Percentiles rank a stretch among this genome's conserved stretches.
Conservation (phyloP, 2,797 vertebrate species). For the Cossypha heuglini region DNA sequence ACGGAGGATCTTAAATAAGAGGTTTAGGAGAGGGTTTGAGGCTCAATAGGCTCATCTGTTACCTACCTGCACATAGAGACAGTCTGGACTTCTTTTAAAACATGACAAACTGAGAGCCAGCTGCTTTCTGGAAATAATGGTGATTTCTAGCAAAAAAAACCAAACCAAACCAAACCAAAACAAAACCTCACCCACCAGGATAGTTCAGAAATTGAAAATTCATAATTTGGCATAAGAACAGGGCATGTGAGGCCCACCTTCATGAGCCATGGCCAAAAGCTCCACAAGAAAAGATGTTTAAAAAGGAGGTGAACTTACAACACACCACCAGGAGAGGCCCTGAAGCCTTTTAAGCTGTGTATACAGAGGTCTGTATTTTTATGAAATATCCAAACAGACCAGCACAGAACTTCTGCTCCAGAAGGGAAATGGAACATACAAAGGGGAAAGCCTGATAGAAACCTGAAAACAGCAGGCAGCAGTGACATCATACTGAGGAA, state of each 20-base stretch:
- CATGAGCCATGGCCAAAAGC: not conserved
- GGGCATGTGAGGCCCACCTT: accelerated
- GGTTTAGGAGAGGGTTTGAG: not conserved
- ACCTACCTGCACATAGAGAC: accelerated
- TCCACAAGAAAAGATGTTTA: accelerated
- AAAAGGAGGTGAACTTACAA: not conserved
- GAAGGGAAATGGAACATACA: not conserved
- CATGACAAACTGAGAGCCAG: not conserved
- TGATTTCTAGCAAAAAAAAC: no score
- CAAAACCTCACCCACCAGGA: not conserved
- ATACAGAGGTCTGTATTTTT: not conserved
- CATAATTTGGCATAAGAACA: not conserved
- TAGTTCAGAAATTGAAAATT: not conserved
- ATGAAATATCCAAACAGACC: not conserved
- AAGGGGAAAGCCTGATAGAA: not conserved
- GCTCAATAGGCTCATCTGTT: not conserved
- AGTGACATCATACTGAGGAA: not conserved
- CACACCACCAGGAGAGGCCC: not conserved
- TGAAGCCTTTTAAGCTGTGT: not conserved
- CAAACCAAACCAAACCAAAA: not conserved
- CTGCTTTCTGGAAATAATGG: not conserved
- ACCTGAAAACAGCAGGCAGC: not conserved
- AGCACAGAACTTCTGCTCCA: not conserved
- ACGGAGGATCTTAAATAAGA: not conserved
- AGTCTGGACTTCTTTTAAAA: not conserved